phyloP scores from a whole-genome alignment of 2,888 invertebrate species.

The Camptogramma bilineatum region DNA sequence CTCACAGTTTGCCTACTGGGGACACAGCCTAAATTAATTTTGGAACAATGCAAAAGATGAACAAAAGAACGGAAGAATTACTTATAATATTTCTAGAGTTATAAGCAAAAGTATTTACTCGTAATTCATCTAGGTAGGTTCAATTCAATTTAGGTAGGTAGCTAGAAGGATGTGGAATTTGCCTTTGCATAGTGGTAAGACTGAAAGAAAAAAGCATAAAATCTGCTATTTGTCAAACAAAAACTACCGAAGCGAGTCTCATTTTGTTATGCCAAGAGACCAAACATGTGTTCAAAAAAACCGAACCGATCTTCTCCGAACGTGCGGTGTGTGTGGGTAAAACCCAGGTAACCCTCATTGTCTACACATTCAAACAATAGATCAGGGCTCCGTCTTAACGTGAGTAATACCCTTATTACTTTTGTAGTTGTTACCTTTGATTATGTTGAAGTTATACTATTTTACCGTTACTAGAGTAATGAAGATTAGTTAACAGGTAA shows the following conservation, averaged over 20 bases:
- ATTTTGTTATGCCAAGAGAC: too few species aligned
- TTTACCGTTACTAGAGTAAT: slow-evolving; percentile 17
- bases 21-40: too few species aligned
- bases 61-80: too few species aligned
- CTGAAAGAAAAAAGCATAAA: not conserved
- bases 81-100: too few species aligned
- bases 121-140: too few species aligned
- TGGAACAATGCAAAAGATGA: too few species aligned
- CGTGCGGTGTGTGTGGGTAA: slow-evolving; percentile 34
- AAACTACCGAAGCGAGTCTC: too few species aligned
- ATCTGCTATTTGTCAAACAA: not conserved
- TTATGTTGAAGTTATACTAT: slow-evolving; percentile 5
- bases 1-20: too few species aligned
- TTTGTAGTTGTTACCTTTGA: not conserved
- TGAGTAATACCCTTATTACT: slow-evolving; percentile 16
- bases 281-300: slow-evolving; percentile 22
- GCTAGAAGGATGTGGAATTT: too few species aligned
- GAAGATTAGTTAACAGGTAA: slow-evolving; percentile 5
- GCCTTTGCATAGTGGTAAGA: too few species aligned
- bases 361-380: slow-evolving; percentile 28
- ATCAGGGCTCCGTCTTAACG: slow-evolving; percentile 2
- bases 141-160: too few species aligned
- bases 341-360: slow-evolving; percentile 32
- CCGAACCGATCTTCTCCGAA: slow-evolving; percentile 25
- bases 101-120: too few species aligned